Evolutionary conservation across 2,797 vertebrate species (phyloP).

Genomic region (Agapornis canus): DNA sequence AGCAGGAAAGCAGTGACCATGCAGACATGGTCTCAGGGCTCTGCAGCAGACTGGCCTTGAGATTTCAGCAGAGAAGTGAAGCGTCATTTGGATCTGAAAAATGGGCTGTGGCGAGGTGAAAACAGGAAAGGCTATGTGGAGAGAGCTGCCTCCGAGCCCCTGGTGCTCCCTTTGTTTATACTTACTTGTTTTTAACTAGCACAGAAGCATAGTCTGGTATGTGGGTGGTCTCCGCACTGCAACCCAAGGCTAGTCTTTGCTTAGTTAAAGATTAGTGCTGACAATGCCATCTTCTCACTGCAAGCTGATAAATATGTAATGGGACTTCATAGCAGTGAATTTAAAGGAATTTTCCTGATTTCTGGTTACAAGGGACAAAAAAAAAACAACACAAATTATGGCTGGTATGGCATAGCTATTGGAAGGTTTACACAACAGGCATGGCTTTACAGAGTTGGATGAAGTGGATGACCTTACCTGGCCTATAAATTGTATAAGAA

Average conservation of each 20-base stretch:
- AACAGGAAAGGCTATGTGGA: not conserved
- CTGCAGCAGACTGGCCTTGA: not conserved
- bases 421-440: not conserved
- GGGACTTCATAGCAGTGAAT: not conserved
- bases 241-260: slow-evolving; percentile 6
- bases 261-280: slow-evolving; percentile 13
- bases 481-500: not conserved
- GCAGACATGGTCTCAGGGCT: not conserved
- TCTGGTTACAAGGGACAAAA: not conserved
- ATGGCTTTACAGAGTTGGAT: not conserved
- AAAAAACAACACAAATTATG: not conserved
- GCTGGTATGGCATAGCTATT: not conserved
- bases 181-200: not conserved
- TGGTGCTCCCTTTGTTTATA: not conserved
- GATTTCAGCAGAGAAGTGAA: not conserved
- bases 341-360: not conserved
- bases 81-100: not conserved
- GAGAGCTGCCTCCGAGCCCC: not conserved
- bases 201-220: not conserved
- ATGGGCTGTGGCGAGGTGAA: not conserved
- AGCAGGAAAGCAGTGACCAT: not conserved
- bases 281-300: not conserved
- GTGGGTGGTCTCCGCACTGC: not conserved
- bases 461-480: not conserved
- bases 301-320: not conserved